Evolutionary conservation across 2,797 vertebrate genomes (phyloP).

Genomic region (Bradypodion pumilum): DNA sequence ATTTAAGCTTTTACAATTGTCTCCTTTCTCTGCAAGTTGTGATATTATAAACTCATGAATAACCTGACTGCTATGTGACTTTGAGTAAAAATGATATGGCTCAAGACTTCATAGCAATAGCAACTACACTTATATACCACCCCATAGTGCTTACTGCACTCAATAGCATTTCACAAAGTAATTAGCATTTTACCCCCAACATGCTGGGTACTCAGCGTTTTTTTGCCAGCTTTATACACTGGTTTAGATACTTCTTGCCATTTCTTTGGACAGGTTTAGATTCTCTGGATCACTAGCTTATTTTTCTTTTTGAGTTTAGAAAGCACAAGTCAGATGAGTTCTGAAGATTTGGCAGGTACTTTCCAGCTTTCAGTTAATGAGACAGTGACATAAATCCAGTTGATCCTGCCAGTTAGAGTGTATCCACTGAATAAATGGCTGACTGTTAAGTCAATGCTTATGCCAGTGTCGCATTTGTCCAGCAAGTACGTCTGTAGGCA

Average conservation of each 20-base stretch:
- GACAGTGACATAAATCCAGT: not conserved
- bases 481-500: too few relatives aligned
- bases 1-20: constrained; percentile 26
- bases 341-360: not conserved
- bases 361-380: not conserved
- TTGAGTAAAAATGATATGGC: not conserved
- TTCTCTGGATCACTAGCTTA: not conserved
- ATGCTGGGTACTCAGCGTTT: too few relatives aligned
- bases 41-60: not conserved
- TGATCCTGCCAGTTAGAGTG: not conserved
- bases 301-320: too few relatives aligned
- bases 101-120: too few relatives aligned
- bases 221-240: not conserved
- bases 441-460: too few relatives aligned
- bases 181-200: too few relatives aligned
- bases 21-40: not conserved
- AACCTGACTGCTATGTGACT: not conserved
- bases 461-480: too few relatives aligned
- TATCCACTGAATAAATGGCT: too few relatives aligned
- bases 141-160: too few relatives aligned
- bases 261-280: not conserved
- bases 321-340: too few relatives aligned
- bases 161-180: too few relatives aligned
- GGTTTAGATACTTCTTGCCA: not conserved
- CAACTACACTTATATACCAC: too few relatives aligned